phyloP scores from a whole-genome alignment of 2,113 vertebrate species.

The Oenanthe oenanthe region DNA sequence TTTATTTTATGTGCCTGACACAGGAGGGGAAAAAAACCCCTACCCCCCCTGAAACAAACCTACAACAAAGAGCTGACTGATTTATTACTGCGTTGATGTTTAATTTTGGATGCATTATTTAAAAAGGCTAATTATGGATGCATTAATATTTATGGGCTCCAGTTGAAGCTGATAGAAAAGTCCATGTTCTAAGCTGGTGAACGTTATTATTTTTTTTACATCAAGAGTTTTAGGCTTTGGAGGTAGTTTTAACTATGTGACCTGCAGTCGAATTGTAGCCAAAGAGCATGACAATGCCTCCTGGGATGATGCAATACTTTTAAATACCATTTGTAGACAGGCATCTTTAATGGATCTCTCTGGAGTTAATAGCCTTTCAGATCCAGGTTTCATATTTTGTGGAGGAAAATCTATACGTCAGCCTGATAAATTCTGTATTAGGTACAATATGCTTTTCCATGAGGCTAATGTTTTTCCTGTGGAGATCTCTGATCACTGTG shows the following conservation, averaged over 20 bases:
- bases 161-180: conserved; percentile 66
- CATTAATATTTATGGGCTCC: conserved; percentile 73
- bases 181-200: conserved; percentile 57
- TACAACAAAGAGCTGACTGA: conserved; percentile 67
- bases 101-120: conserved; percentile 75
- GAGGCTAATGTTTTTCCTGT: conserved; percentile 48
- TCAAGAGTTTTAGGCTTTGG: conserved; percentile 42
- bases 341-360: conserved; percentile 61
- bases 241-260: conserved; percentile 42
- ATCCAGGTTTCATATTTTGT: conserved; percentile 64
- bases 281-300: conserved; percentile 41
- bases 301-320: conserved; percentile 61
- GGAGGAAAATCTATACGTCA: conserved; percentile 62
- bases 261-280: conserved; percentile 29
- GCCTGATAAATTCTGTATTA: conserved; percentile 61
- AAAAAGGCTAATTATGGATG: conserved; percentile 71
- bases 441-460: conserved; percentile 10
- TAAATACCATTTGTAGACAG: conserved; percentile 62
- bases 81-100: conserved; percentile 71
- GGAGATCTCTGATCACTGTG: conserved; percentile 2
- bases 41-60: not conserved
- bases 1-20: conserved; percentile 46
- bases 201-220: conserved; percentile 24
- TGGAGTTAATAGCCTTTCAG: conserved; percentile 62
- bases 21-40: not conserved